Evolutionary conservation across 2,888 invertebrate species (phyloP).

Genomic region (Incurvaria masculella): DNA sequence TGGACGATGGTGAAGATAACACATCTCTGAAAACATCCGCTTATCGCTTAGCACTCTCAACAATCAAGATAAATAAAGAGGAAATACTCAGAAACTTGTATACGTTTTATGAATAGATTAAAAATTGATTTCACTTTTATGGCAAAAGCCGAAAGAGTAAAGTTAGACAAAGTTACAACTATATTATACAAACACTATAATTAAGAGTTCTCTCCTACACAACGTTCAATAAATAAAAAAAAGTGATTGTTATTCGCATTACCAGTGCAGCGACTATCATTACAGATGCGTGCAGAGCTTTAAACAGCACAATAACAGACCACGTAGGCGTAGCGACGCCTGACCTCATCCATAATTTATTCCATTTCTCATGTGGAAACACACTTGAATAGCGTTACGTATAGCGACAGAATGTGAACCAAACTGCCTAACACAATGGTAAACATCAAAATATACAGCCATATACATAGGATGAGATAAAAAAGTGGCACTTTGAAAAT

Average conservation of each 20-base stretch:
- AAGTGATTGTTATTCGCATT: neutral
- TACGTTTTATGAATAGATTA: neutral
- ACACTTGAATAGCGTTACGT: too few relatives aligned
- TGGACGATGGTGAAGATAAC: too few relatives aligned
- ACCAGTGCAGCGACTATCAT: neutral
- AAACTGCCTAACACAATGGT: neutral
- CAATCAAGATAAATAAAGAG: too few relatives aligned
- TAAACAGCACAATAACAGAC: neutral
- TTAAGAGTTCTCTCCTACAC: neutral
- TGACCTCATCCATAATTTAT: conserved; percentile 44
- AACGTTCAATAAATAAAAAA: neutral
- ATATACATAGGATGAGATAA: too few relatives aligned
- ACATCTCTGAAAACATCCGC: too few relatives aligned
- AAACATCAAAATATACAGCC: neutral
- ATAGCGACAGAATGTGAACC: neutral
- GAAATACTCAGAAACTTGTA: too few relatives aligned
- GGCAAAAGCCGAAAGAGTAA: neutral
- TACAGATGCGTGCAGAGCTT: neutral
- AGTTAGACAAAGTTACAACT: neutral
- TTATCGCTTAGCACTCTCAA: too few relatives aligned
- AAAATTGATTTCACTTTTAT: neutral
- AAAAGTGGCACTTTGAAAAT: neutral
- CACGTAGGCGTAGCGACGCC: conserved; percentile 24
- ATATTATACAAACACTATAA: neutral
- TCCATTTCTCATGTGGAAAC: conserved; percentile 34